These are phyloP conservation scores for Triplophysa bombifrons DNA, from an alignment of 2,797 vertebrate species.

Conservation along the genomic window DNA sequence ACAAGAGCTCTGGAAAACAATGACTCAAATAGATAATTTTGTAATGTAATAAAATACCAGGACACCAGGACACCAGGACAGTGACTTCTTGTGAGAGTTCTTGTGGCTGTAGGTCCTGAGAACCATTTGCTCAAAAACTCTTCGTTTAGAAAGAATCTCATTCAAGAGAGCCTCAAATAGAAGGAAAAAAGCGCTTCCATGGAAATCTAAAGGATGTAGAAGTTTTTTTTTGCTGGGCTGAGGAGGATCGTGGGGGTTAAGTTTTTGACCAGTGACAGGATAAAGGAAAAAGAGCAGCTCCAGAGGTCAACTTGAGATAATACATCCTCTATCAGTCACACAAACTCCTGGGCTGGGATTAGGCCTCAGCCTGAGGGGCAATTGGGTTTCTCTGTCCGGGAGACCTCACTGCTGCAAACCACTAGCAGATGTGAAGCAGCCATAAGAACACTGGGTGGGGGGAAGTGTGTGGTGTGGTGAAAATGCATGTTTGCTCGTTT, in stretches of 20 bases:
- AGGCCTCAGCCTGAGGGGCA: slow-evolving; percentile 55
- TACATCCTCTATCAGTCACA: slow-evolving; percentile 63
- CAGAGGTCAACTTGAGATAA: slow-evolving; percentile 60
- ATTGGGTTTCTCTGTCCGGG: slow-evolving; percentile 58
- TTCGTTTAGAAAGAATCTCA: slow-evolving; percentile 64
- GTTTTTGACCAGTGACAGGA: slow-evolving; percentile 63
- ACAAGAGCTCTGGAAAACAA: background rate
- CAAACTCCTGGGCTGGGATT: slow-evolving; percentile 61
- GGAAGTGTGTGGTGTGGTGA: slow-evolving; percentile 18
- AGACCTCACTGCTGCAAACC: slow-evolving; percentile 63
- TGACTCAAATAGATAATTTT: background rate
- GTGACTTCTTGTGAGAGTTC: background rate
- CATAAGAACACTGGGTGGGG: slow-evolving; percentile 42
- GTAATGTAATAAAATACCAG: background rate
- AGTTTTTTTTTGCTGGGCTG: slow-evolving; percentile 33
- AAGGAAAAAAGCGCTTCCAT: slow-evolving; percentile 13
- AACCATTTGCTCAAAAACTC: slow-evolving; percentile 51
- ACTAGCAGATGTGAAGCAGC: slow-evolving; percentile 64
- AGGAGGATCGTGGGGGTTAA: slow-evolving; percentile 45
- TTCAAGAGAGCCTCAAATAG: slow-evolving; percentile 51
- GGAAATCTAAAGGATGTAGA: slow-evolving; percentile 20
- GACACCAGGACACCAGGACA: too few species aligned
- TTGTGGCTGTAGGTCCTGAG: slow-evolving; percentile 13
- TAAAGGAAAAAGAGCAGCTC: slow-evolving; percentile 63
- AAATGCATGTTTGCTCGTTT: slow-evolving; percentile 28